Evolutionary conservation across 2,888 invertebrate species (phyloP).

Genomic region (Eristalis intricaria): DNA sequence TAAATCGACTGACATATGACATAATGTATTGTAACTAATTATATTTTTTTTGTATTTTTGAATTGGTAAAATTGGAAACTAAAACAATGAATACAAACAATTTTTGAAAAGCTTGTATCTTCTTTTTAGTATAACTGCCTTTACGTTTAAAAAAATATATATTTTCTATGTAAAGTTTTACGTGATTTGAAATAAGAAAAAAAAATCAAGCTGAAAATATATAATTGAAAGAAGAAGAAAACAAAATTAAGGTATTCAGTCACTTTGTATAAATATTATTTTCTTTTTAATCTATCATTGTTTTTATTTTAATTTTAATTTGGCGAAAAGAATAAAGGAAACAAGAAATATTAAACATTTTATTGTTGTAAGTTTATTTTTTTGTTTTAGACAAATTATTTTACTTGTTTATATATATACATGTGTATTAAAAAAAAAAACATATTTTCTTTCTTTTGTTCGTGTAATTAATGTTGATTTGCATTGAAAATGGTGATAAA

Average conservation of each 20-base stretch:
- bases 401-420: constrained; percentile 57
- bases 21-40: constrained; percentile 16
- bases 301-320: constrained; percentile 45
- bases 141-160: constrained; percentile 35
- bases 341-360: constrained; percentile 15
- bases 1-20: constrained; percentile 52
- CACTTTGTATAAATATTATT: constrained; percentile 50
- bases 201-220: background rate
- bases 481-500: constrained; percentile 64
- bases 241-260: constrained; percentile 21
- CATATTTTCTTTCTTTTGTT: constrained; percentile 43
- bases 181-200: constrained; percentile 30
- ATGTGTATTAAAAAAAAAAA: constrained; percentile 14
- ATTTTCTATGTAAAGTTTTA: constrained; percentile 45
- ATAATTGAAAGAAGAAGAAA: constrained; percentile 8
- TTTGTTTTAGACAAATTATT: constrained; percentile 67
- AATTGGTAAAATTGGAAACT: constrained; percentile 33
- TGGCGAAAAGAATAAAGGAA: constrained; percentile 35
- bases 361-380: constrained; percentile 46
- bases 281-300: constrained; percentile 30
- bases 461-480: constrained; percentile 55
- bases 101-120: constrained; percentile 7
- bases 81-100: constrained; percentile 1
- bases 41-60: constrained; percentile 20
- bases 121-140: constrained; percentile 37